These are phyloP conservation scores for Poeciliopsis turrubarensis DNA, from an alignment of 2,113 vertebrate genomes.

Conservation along the genomic window DNA sequence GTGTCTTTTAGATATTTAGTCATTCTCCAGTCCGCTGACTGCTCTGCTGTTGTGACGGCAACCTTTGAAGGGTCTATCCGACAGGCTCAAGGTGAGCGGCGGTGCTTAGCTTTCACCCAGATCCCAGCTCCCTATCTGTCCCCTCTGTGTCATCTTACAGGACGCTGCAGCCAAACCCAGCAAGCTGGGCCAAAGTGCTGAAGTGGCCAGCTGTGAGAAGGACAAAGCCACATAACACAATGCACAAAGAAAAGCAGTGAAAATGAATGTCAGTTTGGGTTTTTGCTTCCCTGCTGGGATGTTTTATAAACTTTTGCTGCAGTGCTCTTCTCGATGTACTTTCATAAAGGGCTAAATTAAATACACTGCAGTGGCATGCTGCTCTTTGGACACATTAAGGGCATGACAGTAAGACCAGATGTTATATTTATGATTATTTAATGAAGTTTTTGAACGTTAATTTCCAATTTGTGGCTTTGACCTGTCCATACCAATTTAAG, in stretches of 20 bases:
- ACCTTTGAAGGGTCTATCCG: background rate
- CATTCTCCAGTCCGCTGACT: background rate
- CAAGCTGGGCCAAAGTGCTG: slow-evolving; percentile 52
- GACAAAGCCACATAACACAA: slow-evolving; percentile 31
- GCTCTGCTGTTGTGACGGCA: slow-evolving; percentile 32
- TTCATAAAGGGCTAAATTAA: slow-evolving; percentile 1
- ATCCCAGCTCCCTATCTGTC: slow-evolving; percentile 35
- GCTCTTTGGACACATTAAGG: slow-evolving; percentile 1
- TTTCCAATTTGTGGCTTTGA: no score
- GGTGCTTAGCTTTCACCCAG: slow-evolving; percentile 66
- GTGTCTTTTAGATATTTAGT: background rate
- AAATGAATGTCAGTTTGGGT: slow-evolving; percentile 17
- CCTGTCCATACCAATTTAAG: no score
- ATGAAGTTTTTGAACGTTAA: no score
- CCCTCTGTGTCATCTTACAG: slow-evolving; percentile 69
- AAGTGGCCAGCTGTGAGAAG: slow-evolving; percentile 38
- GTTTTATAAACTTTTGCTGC: background rate
- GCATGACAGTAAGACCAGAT: slow-evolving; percentile 7
- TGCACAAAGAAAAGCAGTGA: slow-evolving; percentile 3
- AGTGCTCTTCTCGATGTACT: background rate
- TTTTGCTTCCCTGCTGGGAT: slow-evolving; percentile 4
- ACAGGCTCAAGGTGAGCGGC: slow-evolving; percentile 68
- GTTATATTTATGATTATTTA: slow-evolving; percentile 7
- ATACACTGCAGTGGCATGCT: background rate
- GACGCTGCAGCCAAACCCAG: slow-evolving; percentile 46